Conservation (phyloP, 2,113 vertebrate species). For the Leucopsar rothschildi region DNA sequence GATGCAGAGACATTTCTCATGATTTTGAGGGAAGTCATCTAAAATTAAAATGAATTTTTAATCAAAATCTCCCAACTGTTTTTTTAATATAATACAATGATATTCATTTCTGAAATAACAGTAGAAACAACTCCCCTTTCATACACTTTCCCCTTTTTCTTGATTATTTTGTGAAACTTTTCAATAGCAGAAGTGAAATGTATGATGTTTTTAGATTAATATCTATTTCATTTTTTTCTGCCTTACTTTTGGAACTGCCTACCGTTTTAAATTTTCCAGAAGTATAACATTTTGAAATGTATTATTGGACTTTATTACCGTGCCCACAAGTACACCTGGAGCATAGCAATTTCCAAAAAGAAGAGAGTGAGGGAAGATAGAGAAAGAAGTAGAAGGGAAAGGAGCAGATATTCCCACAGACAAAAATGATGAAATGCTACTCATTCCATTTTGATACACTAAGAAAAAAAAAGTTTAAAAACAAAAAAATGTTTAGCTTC, state of each 20-base stretch:
- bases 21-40: neutral
- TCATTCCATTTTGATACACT: neutral
- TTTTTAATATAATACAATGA: neutral
- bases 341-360: neutral
- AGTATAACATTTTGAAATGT: neutral
- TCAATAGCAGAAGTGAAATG: neutral
- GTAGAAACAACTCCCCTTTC: neutral
- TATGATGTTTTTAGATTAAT: neutral
- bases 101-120: neutral
- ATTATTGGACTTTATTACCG: neutral
- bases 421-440: neutral
- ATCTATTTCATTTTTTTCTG: neutral
- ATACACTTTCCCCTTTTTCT: neutral
- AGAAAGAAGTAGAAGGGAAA: neutral
- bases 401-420: accelerated
- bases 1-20: neutral
- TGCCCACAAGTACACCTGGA: neutral
- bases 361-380: neutral
- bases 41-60: neutral
- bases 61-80: neutral
- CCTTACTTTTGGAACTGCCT: neutral
- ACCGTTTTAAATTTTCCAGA: neutral
- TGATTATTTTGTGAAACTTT: neutral
- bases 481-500: neutral
- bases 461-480: neutral